Base-by-base conservation (phyloP, 2,797 vertebrate genomes). In the Phataginus tricuspis region DNA sequence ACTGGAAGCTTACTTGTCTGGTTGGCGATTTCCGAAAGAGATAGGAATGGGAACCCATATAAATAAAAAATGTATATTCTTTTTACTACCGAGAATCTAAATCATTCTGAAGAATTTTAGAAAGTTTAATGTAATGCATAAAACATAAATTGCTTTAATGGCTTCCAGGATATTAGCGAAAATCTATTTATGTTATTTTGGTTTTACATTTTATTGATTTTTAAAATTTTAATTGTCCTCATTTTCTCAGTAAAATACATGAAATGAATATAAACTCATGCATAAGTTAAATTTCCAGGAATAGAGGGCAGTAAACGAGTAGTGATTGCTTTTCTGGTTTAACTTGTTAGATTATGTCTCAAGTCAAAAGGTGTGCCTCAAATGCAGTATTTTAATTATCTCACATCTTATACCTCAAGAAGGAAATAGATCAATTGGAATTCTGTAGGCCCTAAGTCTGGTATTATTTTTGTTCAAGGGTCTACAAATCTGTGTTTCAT, bases 111-210 rank as follows among this genome's bases (percentile, higher is more conserved):
- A 95, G 91, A 87, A 86, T 85, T 97, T 96, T 61, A 90, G 90
- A 69, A 94, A 87, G 49, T 86, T 82, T 86, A 96, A 86, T 87
- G 80, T 42, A 57, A 91, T 66, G 49, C 37, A 57, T 84, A 71
- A 71, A 79, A 83, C 69, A 66, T 94, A 82, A 92, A 82, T 95
- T 89, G 71, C 86, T 79, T 84, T 91, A 95, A 96, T 79, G 90
- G 92, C 96, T 96, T 97, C 93, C 93, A 97, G 96, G 88, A 92
- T 90, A 96, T 97, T 95, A 88, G 90, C 3, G 16, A 86, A 96
- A 96, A 96, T 95, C 94, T 97, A 93, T 97, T 91, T 93, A 66
- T 90, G 95, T 94, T 88, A 94, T 96, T 96, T 96, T 94, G 75
- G 63, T 91, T 95, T 96, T 94, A 94, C 27, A 79, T 96, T 96